Evolutionary conservation across 2,888 invertebrate species (phyloP), one percentile per base, ranked within the genome.

Genomic region (Sinodicranocentrus sp.): DNA sequence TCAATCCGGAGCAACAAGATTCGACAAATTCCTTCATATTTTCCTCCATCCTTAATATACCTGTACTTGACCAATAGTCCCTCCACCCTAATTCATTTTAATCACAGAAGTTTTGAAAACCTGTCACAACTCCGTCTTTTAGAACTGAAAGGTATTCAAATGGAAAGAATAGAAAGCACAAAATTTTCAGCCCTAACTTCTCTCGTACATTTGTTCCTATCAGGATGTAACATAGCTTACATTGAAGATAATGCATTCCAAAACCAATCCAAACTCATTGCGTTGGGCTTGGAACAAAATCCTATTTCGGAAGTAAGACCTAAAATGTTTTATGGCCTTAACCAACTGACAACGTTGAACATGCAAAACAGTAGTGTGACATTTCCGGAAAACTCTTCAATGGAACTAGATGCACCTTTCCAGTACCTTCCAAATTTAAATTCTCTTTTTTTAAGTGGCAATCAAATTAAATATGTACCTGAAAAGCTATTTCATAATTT

Each of bases 381-480:
- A 2, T 79, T 87, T 17, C 44, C 65, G 8, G 5, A 17, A 71
- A 25, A 33, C 13, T n/a, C 39, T 63, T 8, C 63, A 23, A 13
- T 15, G 10, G 21, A 17, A 6, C 8, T 8, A 59, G 26, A 26
- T 5, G 10, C 54, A 0, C 86, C 87, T 1, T 88, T 89, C 70
- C 59, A 71, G 19, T 68, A 79, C 44, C 26, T 89, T 0, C 57
- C 70, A 8, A 10, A 28, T 23, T 3, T 63, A 2, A 28, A 2
- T 5, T 17, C 17, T 33, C 88, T 94, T 5, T 90, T 91, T n/a
- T 65, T 94, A 28, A 87, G 90, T 0, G 89, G 90, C 0, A 94
- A 94, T 85, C 92, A 92, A 86, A 91, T 94, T 0, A 89, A 88
- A 2, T 33, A 61, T 0, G 25, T 94, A 0, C 88, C 89, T 0